Percentiles rank a stretch among this genome's conserved stretches.
These are phyloP conservation scores for Haliaeetus leucogaster DNA, from an alignment of 2,113 vertebrate species.

Conservation along the genomic window DNA sequence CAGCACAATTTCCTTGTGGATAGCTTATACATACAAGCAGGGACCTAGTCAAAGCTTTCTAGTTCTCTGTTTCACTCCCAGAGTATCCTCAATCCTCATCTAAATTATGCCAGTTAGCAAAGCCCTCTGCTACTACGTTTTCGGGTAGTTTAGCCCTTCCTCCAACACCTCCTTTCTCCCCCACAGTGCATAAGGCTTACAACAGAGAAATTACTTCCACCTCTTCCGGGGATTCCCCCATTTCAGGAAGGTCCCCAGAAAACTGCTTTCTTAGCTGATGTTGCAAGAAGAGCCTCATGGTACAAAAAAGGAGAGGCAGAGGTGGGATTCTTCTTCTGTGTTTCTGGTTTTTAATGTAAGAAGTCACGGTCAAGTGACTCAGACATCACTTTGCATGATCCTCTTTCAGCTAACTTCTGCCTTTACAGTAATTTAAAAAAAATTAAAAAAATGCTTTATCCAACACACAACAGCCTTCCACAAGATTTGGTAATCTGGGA, in stretches of 20 bases:
- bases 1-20: not conserved
- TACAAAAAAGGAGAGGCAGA: not conserved
- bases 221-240: not conserved
- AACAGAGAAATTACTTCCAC: not conserved
- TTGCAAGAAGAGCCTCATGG: not conserved
- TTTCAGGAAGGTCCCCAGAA: not conserved
- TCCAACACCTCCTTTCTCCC: not conserved
- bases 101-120: not conserved
- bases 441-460: not conserved
- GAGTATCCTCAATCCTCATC: not conserved
- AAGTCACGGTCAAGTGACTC: not conserved
- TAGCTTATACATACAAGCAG: not conserved
- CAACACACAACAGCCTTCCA: not conserved
- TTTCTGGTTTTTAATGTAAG: not conserved
- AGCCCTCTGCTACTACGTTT: not conserved
- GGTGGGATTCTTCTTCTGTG: not conserved
- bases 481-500: not conserved
- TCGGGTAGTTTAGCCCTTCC: not conserved
- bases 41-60: not conserved
- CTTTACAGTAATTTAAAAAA: not conserved
- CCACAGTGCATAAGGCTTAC: not conserved
- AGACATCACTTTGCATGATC: not conserved
- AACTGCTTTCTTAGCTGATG: not conserved
- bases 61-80: not conserved
- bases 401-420: not conserved